phyloP scores from a whole-genome alignment of 2,113 vertebrate genomes.

The Natator depressus region DNA sequence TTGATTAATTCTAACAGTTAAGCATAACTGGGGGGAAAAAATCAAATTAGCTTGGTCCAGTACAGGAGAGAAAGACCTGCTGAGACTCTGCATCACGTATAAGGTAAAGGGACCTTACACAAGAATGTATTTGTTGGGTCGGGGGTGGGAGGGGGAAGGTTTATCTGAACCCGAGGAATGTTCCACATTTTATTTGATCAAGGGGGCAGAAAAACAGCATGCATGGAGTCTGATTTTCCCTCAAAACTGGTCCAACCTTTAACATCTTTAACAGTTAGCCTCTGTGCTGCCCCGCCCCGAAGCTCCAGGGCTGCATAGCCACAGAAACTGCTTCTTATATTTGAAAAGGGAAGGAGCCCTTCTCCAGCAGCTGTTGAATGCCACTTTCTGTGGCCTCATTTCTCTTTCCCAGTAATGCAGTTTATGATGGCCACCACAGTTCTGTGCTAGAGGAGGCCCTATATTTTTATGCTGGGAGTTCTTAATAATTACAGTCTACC shows the following conservation, averaged over 20 bases:
- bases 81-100: fast-evolving
- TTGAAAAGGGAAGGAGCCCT: not conserved
- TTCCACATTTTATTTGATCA: not conserved
- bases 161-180: not conserved
- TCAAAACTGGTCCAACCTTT: not conserved
- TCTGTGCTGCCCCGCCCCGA: not conserved
- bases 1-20: constrained; percentile 72
- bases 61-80: not conserved
- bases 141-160: not conserved
- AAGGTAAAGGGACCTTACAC: not conserved
- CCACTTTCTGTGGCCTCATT: not conserved
- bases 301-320: not conserved
- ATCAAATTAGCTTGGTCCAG: constrained; percentile 15
- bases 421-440: not conserved
- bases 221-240: not conserved
- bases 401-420: not conserved
- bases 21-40: constrained; percentile 40
- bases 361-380: not conserved
- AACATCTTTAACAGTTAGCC: not conserved
- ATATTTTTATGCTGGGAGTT: constrained; percentile 15
- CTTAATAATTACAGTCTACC: constrained; percentile 18
- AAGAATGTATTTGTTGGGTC: not conserved
- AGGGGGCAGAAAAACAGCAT: not conserved
- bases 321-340: not conserved
- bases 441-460: fast-evolving